Conservation (phyloP, 2,888 invertebrate species). For the Didymodactylos carnosus region DNA sequence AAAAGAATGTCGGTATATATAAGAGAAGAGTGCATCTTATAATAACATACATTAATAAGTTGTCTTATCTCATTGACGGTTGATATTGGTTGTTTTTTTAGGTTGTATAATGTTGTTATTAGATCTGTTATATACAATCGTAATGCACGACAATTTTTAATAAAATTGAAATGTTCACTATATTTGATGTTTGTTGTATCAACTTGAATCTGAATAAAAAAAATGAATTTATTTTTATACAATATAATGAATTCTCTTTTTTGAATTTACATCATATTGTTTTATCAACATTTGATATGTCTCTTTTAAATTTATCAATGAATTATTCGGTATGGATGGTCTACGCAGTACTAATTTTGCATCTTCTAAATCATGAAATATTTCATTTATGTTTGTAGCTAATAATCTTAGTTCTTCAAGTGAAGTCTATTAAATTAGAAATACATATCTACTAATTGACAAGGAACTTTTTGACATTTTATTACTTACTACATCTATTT, state of each 20-base stretch:
- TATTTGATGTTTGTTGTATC: background rate
- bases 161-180: background rate
- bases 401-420: background rate
- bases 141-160: background rate
- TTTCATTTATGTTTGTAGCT: background rate
- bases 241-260: no score
- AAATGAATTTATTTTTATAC: no score
- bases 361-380: background rate
- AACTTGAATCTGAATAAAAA: background rate
- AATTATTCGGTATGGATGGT: no score
- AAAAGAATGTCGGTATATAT: background rate
- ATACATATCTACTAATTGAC: no score
- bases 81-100: background rate
- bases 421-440: no score
- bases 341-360: background rate
- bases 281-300: background rate
- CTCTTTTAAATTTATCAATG: background rate
- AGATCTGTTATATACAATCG: background rate
- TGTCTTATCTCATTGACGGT: background rate
- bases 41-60: background rate
- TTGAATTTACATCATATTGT: background rate
- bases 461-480: background rate
- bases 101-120: background rate
- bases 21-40: background rate
- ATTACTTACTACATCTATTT: background rate